Evolutionary conservation across 2,113 vertebrate genomes (phyloP).

Genomic region (Pelvicachromis taeniatus): DNA sequence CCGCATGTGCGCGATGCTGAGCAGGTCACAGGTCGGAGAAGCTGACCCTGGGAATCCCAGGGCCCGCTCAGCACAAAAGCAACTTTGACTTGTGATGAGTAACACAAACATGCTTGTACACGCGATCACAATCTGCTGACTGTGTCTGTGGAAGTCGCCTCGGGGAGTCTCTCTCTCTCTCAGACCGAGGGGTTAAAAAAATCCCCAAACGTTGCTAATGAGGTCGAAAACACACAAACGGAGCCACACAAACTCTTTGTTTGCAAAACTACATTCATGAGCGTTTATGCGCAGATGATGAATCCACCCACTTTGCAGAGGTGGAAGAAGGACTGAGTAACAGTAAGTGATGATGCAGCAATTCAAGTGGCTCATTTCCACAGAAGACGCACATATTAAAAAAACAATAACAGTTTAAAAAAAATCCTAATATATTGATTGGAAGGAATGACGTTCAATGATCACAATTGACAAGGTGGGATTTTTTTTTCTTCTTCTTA

Average conservation of each 20-base stretch:
- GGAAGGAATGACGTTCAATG: background rate
- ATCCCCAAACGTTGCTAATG: constrained; percentile 39
- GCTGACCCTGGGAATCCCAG: constrained; percentile 44
- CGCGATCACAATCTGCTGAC: constrained; percentile 63
- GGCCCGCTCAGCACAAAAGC: constrained; percentile 19
- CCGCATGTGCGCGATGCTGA: constrained; percentile 24
- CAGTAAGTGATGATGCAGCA: background rate
- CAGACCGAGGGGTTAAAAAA: background rate
- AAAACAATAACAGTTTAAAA: background rate
- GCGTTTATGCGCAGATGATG: background rate
- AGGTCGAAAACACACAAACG: background rate
- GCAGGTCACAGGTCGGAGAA: constrained; percentile 24
- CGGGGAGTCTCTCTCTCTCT: constrained; percentile 36
- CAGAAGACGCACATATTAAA: background rate
- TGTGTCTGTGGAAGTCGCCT: constrained; percentile 35
- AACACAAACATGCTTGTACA: constrained; percentile 64
- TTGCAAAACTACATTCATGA: background rate
- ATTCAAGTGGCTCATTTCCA: background rate
- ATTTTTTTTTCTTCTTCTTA: background rate
- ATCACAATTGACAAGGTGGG: background rate
- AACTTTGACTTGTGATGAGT: constrained; percentile 59
- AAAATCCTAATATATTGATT: background rate
- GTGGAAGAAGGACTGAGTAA: background rate
- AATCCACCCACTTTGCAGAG: background rate
- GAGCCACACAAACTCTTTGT: background rate